Evolutionary conservation across 2,888 invertebrate genomes (phyloP).

Genomic region (Seira ritae): DNA sequence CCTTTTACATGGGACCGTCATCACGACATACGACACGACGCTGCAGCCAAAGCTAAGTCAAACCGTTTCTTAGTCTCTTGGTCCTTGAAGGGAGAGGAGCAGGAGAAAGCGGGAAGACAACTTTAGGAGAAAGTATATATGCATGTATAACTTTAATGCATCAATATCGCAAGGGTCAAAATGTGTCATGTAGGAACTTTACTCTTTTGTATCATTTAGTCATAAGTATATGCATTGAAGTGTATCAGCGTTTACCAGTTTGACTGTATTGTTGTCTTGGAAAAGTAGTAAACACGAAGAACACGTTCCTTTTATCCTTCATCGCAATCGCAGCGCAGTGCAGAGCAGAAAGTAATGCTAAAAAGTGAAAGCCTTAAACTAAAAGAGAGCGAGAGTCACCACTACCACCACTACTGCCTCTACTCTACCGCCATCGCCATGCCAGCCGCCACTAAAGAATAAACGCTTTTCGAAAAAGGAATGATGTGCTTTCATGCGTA

Average conservation of each 20-base stretch:
- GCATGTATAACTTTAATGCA: conserved; percentile 35
- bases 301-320: conserved; percentile 4
- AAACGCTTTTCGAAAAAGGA: conserved; percentile 10
- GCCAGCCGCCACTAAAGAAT: conserved; percentile 3
- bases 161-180: conserved; percentile 20
- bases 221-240: neutral
- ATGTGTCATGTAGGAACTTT: neutral
- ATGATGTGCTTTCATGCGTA: conserved; percentile 59
- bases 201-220: neutral
- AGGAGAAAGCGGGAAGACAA: neutral
- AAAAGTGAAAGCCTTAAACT: conserved; percentile 51
- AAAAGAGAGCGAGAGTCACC: neutral
- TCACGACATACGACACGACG: neutral
- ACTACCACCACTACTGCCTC: neutral
- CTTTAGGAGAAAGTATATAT: neutral
- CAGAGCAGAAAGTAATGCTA: conserved; percentile 31
- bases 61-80: conserved; percentile 24
- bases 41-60: neutral
- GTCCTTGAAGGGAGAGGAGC: conserved; percentile 35
- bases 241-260: neutral
- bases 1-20: conserved; percentile 37
- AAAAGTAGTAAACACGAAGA: neutral
- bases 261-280: neutral
- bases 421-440: no score
- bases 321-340: conserved; percentile 4